phyloP scores from a whole-genome alignment of 2,113 vertebrate genomes.

The Corythornis vintsioides region DNA sequence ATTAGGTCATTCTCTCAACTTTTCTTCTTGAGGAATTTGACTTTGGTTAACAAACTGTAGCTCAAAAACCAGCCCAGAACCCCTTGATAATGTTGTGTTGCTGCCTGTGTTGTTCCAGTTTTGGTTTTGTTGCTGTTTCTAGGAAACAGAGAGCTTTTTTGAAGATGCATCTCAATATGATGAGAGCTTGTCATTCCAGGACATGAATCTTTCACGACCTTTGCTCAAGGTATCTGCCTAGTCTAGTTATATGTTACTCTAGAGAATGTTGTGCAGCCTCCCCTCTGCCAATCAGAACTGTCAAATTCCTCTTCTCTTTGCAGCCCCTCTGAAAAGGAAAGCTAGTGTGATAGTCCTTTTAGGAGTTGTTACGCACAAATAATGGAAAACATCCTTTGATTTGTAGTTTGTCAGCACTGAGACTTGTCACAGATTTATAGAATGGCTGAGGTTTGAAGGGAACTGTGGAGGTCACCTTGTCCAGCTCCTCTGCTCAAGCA shows the following conservation, averaged over 20 bases:
- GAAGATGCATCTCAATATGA: conserved; percentile 92
- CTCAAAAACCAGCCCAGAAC: background rate
- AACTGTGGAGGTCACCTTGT: background rate
- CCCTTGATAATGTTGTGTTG: background rate
- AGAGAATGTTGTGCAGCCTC: background rate
- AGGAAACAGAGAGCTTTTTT: conserved; percentile 83
- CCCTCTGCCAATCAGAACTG: background rate
- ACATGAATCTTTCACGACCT: conserved; percentile 97
- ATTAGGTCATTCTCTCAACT: background rate
- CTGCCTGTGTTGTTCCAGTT: background rate
- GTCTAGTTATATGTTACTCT: background rate
- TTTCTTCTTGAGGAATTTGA: background rate
- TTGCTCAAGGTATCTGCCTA: conserved; percentile 87
- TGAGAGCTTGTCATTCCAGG: conserved; percentile 87
- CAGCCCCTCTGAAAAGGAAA: background rate
- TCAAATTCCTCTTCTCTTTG: background rate
- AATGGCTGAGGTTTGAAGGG: background rate
- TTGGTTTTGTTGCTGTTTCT: conserved; percentile 5
- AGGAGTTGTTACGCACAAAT: background rate
- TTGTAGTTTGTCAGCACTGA: background rate
- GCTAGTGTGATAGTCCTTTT: background rate
- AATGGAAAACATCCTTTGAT: background rate
- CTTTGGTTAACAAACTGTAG: background rate
- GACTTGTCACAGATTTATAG: background rate
- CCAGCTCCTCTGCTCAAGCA: background rate